Base-by-base conservation (phyloP, 2,888 invertebrate species). In the Coecobrya sp. region DNA sequence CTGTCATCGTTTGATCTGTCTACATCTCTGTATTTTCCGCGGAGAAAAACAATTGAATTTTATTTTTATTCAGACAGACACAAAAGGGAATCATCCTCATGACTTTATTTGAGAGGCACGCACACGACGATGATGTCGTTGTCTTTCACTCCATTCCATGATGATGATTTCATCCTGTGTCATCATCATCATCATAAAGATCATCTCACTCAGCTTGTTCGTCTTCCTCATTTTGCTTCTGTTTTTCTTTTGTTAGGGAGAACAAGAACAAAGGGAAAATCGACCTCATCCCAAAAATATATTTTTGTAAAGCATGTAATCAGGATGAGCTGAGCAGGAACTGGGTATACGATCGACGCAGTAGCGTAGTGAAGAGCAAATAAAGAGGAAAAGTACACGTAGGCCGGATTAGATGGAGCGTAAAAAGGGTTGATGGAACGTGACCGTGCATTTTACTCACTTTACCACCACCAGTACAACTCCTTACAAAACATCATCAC, bases 371-470 rank as follows among this genome's bases (percentile, higher is more conserved):
- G n/a, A n/a, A n/a, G 36, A 65, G 22, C 30, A 36, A 49, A 59
- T 70, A 13, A 49, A 30, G 16, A 70, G 16, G 8, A 30, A 70
- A 27, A 70, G 27, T 70, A 13, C 76, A 76, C 76, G 76, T 45
- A 85, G 36, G 27, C 84, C 22, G 62, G 62, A 85, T 76, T 76
- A 76, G 45, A 76, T 76, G 76, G 76, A 76, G 76, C 76, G 42
- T 76, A 68, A 70, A 84, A 84, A 84, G 85, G 84, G 89, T 89
- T 89, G 89, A 84, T 89, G 89, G 84, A 84, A 84, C 89, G 89
- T 89, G 89, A 84, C 89, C 89, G 84, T 89, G 89, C 84, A 73
- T 84, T 85, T 62, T 52, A 13, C 79, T 79, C 73, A 68, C 11
- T 19, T 45, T 73, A 42, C 22, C 16, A 7, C 1, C 42, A 42